Evolutionary conservation across 1,140 invertebrate genomes (phyloP), one percentile per base, ranked within the genome.

Genomic region (Hesperophylax magnus): DNA sequence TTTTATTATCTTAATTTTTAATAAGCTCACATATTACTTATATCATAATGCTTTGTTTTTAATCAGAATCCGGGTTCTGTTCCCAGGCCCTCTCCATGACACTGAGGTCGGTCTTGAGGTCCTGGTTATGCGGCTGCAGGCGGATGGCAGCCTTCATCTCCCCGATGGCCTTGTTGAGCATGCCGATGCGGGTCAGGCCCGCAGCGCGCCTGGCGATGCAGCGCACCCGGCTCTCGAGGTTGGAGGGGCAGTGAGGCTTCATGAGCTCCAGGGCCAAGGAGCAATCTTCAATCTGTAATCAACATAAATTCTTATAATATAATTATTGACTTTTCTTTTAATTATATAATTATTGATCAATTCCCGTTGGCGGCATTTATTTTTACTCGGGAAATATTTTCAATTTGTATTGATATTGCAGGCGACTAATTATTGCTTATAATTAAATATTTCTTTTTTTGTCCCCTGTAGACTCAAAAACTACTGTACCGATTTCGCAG

Each of bases 111-210:
- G 86, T 85, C 84, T 88, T 89, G 17, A 91, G 86, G 7, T 84
- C 86, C 71, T 90, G 87, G 71, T 91, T 87, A 0, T 88, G 86
- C 0, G 90, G 90, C 69, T 89, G 39, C 82, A 96, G 87, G 86
- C 92, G 92, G 6, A 94, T 84, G 7, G 95, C 95, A 54, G 91
- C 92, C 86, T 95, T 93, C 88, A 95, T 92, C 88, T 97, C 95
- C 80, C 91, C 90, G 58, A 96, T 91, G 84, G 93, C 95, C 88
- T 96, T 93, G 77, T 91, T 92, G 67, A 93, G 91, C 85, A 94
- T 90, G 18, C 94, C 93, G 20, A 96, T 87, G 81, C 94, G 91
- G 82, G 92, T 93, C 27, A 96, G 92, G 0, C 94, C 94, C 8
- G 93, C 92, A 3, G 94, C 95, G 58, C 95, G 89, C 60, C 94